Evolutionary conservation across 2,113 vertebrate genomes (phyloP).

Genomic region (Erythrocebus patas): DNA sequence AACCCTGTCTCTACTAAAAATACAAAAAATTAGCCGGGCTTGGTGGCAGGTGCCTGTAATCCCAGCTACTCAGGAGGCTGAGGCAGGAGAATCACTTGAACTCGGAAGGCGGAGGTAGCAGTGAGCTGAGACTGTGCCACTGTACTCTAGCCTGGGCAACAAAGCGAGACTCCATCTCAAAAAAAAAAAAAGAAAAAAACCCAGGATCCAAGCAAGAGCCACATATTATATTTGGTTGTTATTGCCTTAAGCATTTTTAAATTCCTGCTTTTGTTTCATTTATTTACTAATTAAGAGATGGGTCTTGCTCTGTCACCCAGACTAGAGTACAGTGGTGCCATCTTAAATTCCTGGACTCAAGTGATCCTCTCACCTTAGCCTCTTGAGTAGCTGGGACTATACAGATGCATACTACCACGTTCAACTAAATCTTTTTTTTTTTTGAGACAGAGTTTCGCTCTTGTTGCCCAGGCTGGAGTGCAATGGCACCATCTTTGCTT

Average conservation of each 20-base stretch:
- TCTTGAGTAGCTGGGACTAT: background rate
- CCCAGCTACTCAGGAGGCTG: background rate
- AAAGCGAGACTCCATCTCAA: background rate
- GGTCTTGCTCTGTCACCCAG: no score
- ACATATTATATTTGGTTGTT: conserved; percentile 9
- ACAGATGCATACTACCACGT: background rate
- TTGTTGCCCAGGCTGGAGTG: no score
- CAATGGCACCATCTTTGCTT: no score
- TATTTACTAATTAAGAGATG: no score
- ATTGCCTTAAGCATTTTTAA: background rate
- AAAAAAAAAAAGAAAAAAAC: background rate
- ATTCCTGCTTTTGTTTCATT: no score
- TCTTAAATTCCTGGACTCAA: no score
- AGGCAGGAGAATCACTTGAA: background rate
- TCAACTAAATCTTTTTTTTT: background rate
- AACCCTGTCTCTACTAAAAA: background rate
- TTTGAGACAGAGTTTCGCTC: no score
- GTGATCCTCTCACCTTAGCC: background rate
- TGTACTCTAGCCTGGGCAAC: background rate
- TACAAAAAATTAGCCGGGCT: background rate
- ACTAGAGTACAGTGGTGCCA: no score
- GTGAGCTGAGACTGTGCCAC: background rate
- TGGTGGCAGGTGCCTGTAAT: background rate
- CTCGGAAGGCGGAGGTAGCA: no score
- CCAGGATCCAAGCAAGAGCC: background rate